Conservation (phyloP, 2,797 vertebrate genomes). For the Todus mexicanus region DNA sequence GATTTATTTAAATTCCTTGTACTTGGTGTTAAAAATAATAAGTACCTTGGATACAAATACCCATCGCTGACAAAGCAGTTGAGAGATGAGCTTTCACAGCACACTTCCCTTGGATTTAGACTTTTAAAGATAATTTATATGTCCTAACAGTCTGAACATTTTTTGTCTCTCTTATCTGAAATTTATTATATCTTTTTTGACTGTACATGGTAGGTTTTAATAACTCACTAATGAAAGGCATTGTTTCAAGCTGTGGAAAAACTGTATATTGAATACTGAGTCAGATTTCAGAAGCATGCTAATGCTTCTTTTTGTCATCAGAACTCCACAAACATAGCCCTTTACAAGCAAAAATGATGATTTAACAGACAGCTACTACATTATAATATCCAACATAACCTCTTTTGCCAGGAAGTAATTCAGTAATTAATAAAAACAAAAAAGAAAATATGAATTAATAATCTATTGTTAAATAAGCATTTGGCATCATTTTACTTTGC, state of each 20-base stretch:
- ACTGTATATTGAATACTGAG: neutral
- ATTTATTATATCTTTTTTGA: neutral
- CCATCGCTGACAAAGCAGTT: neutral
- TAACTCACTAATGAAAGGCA: neutral
- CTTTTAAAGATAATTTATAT: neutral
- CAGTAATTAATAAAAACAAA: neutral
- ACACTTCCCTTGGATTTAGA: neutral
- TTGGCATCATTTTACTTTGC: neutral
- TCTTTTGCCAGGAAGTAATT: neutral
- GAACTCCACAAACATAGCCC: neutral
- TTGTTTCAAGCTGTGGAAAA: neutral
- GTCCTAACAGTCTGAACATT: neutral
- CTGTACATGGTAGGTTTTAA: neutral
- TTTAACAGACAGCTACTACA: neutral
- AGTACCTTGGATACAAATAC: neutral
- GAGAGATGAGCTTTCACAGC: neutral
- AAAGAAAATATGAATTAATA: neutral
- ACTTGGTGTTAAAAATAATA: neutral
- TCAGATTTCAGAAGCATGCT: neutral
- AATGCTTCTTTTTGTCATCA: neutral
- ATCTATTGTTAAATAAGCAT: neutral
- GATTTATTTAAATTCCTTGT: neutral
- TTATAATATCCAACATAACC: neutral
- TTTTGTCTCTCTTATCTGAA: neutral
- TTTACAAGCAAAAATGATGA: neutral